Percentiles rank a stretch among this genome's conserved stretches.
phyloP scores from a whole-genome alignment of 2,797 vertebrate species.

The Pangasius sanitwongsei region DNA sequence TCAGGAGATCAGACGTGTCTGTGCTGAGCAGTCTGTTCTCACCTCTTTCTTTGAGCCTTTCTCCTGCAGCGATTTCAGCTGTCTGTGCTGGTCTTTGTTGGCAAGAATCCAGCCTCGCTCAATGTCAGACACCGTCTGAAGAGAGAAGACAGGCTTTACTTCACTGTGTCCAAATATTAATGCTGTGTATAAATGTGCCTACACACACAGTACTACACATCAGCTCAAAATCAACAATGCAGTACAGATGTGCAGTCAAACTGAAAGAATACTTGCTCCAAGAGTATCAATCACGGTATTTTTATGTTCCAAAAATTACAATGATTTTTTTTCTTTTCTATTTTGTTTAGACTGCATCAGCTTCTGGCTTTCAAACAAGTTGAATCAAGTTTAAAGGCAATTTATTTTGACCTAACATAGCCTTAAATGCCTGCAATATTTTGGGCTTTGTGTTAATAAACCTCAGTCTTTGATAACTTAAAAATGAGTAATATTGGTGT shows the following conservation, averaged over 20 bases:
- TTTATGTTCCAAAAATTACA: not conserved
- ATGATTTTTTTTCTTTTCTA: not conserved
- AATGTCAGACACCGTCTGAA: constrained; percentile 92
- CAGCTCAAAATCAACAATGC: not conserved
- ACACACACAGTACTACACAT: not conserved
- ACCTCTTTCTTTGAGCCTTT: constrained; percentile 99
- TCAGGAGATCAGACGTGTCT: not conserved
- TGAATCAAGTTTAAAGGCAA: not conserved
- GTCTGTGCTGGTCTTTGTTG: constrained; percentile 95
- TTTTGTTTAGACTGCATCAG: not conserved
- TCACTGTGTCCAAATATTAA: constrained; percentile 22
- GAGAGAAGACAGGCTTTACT: constrained; percentile 37
- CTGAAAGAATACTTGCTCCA: not conserved
- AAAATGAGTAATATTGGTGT: not conserved
- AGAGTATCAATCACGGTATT: not conserved
- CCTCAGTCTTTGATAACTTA: too few relatives aligned
- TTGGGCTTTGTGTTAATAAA: not conserved
- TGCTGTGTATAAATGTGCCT: too few relatives aligned
- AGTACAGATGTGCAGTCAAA: not conserved
- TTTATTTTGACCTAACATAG: not conserved
- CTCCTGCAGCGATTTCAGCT: constrained; percentile 97
- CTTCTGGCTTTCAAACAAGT: not conserved
- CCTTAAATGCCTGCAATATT: not conserved
- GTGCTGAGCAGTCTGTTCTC: constrained; percentile 13
- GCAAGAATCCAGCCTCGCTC: constrained; percentile 96